Evolutionary conservation across 2,797 vertebrate species (phyloP).

Genomic region (Malurus leucopterus): DNA sequence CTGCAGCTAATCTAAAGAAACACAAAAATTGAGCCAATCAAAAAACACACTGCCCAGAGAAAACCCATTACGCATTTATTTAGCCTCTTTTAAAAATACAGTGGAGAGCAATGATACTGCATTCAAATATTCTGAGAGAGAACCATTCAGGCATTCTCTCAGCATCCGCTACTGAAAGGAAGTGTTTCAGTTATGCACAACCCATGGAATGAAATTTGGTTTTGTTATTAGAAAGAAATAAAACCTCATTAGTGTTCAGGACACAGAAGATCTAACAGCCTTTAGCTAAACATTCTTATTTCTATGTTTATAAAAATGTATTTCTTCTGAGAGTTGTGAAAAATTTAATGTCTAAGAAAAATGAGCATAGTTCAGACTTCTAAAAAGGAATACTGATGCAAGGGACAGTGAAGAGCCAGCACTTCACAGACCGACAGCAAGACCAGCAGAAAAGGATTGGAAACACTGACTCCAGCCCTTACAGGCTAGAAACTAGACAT

Average conservation of each 20-base stretch:
- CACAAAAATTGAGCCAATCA: neutral
- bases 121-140: neutral
- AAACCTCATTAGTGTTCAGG: neutral
- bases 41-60: rapidly evolving
- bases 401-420: neutral
- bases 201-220: neutral
- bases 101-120: neutral
- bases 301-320: neutral
- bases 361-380: neutral
- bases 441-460: neutral
- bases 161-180: neutral
- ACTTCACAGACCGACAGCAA: neutral
- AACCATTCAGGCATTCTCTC: neutral
- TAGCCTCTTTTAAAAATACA: neutral
- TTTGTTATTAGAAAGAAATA: neutral
- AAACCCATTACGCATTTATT: neutral
- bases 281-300: neutral
- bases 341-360: neutral
- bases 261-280: neutral
- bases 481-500: rapidly evolving
- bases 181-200: neutral
- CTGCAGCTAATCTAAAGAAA: neutral
- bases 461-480: neutral
- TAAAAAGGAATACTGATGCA: neutral
- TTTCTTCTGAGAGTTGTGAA: neutral